Evolutionary conservation across 2,113 vertebrate genomes (phyloP), one percentile per base, ranked within the genome.

Genomic region (Notothenia coriiceps): DNA sequence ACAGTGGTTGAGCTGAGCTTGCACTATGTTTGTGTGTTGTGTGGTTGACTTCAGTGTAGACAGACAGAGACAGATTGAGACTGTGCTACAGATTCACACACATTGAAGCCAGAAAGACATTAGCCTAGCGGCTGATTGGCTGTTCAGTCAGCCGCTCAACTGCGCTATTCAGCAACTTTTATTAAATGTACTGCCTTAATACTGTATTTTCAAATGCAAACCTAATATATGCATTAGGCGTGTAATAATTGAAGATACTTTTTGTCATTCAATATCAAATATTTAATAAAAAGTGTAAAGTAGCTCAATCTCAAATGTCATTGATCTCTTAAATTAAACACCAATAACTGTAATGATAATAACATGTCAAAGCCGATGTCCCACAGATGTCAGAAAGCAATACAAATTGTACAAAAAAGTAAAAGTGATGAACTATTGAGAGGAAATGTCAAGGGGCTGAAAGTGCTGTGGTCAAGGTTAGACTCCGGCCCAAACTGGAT

Each of bases 11-110:
- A 85, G 92, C 91, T 93, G 91, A 92, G 89, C 72, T 87, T 88
- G 93, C 90, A 91, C 64, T 92, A 80, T 91, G 70, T 85, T 87
- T 90, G 81, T 86, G 88, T 86, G 85, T 91, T 84, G 85, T 90
- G 92, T 79, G 91, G 93, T 89, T 89, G 86, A 72, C 62, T 69
- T 63, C 70, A 20, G 54, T 68, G 86, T 67, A 69, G 87, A 88
- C 81, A 51, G 79, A 77, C 57, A 83, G 70, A 82, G 77, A 86
- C 62, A 0, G 66, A 82, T 59, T 67, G 78, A 90, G 71, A 70
- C 70, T 22, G 15, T 10, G 33, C 62, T 35, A 29, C 40, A 40
- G 2, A 80, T 29, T 50, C 25, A 15, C 67, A 83, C 62, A 62
- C 33, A 49, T 1, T 60, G 29, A 29, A 18, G 35, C 33, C 70